phyloP scores from a whole-genome alignment of 1,140 invertebrate genomes.

The Tetragonula clypearis region DNA sequence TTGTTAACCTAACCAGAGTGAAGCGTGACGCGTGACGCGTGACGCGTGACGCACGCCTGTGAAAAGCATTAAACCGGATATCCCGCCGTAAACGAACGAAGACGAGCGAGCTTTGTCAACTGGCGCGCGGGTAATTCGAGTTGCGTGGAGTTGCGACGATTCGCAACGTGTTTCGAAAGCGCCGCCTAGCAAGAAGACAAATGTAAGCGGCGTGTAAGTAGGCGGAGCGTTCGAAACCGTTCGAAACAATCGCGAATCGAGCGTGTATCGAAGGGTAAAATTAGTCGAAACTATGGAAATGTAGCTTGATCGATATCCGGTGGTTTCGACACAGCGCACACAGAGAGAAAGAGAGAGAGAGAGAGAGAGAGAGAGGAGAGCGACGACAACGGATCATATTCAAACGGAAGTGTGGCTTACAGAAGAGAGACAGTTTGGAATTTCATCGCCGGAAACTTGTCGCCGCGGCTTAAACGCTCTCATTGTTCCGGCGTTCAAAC shows the following conservation, averaged over 20 bases:
- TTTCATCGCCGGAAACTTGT: slow-evolving; percentile 47
- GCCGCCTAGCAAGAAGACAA: no score
- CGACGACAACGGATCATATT: slow-evolving; percentile 45
- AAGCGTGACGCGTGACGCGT: no score
- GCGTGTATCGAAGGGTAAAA: not conserved
- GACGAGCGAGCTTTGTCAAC: not conserved
- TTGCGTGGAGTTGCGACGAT: not conserved
- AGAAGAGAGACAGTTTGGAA: slow-evolving; percentile 49
- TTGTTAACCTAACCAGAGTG: not conserved
- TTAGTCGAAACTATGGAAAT: slow-evolving; percentile 48
- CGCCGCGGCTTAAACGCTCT: slow-evolving; percentile 33
- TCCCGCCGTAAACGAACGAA: not conserved
- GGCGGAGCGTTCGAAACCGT: not conserved
- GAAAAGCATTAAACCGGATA: not conserved
- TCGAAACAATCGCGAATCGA: not conserved
- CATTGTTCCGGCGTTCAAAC: slow-evolving; percentile 43
- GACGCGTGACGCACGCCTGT: no score
- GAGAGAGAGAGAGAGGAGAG: not conserved
- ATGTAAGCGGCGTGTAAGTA: not conserved
- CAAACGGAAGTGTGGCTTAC: slow-evolving; percentile 52
- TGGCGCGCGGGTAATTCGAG: not conserved
- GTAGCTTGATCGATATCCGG: slow-evolving; percentile 43
- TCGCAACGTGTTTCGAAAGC: no score
- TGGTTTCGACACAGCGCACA: slow-evolving; percentile 22
- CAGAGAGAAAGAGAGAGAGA: not conserved